Percentiles rank a stretch among this genome's conserved stretches.
Evolutionary conservation across 1,140 invertebrate genomes (phyloP).

Genomic region (Drosophila insularis): DNA sequence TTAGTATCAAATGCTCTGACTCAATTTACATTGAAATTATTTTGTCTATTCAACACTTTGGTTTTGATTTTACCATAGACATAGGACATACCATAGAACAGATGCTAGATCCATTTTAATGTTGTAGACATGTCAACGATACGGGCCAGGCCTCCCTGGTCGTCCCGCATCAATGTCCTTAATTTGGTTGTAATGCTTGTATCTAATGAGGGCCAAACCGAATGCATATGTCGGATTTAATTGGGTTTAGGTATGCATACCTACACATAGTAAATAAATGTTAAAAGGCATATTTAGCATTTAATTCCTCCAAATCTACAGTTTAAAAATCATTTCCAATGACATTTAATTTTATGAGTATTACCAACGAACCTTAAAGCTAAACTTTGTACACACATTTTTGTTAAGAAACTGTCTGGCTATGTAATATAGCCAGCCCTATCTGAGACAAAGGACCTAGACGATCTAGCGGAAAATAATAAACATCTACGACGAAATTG

Average conservation of each 20-base stretch:
- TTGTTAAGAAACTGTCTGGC: too few species aligned
- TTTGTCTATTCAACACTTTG: constrained; percentile 66
- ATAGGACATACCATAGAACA: background rate
- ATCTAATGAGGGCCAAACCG: constrained; percentile 40
- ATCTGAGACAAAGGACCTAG: too few species aligned
- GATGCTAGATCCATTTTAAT: constrained; percentile 39
- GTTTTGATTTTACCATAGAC: constrained; percentile 23
- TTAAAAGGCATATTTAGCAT: background rate
- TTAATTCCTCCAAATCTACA: background rate
- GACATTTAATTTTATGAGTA: background rate
- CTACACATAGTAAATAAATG: background rate
- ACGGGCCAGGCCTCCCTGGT: background rate
- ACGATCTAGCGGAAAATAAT: too few species aligned
- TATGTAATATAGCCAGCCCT: too few species aligned
- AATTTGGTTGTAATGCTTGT: constrained; percentile 62
- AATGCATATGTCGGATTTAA: constrained; percentile 62
- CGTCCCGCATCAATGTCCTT: background rate
- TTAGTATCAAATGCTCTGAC: constrained; percentile 7
- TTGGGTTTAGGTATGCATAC: constrained; percentile 27
- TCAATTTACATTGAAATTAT: constrained; percentile 59
- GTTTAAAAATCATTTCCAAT: background rate
- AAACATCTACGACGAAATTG: too few species aligned
- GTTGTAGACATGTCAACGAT: constrained; percentile 37
- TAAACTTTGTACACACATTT: too few species aligned
- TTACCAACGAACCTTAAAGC: too few species aligned